These are phyloP conservation scores for Helicoverpa zea DNA, from an alignment of 1,140 invertebrate genomes.

Conservation along the genomic window DNA sequence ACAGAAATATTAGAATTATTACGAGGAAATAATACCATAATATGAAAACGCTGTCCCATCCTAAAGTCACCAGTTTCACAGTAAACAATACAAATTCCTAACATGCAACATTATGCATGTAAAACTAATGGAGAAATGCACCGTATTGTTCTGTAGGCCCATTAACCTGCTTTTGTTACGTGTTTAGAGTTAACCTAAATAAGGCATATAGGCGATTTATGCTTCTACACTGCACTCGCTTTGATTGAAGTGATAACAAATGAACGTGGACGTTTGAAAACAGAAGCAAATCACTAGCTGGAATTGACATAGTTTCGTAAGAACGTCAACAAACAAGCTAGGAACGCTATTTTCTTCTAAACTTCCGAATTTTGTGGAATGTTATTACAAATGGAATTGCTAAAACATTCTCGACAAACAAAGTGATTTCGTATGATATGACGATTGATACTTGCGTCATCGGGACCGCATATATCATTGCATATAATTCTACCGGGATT, in stretches of 20 bases:
- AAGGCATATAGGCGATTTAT: slow-evolving; percentile 1
- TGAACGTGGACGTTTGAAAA: neutral
- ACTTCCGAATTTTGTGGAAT: slow-evolving; percentile 23
- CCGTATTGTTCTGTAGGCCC: slow-evolving; percentile 22
- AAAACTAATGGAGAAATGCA: slow-evolving; percentile 36
- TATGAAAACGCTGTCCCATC: neutral
- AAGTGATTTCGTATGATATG: slow-evolving; percentile 16
- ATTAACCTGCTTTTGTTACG: slow-evolving; percentile 26
- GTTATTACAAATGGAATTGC: neutral
- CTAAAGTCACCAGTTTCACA: slow-evolving; percentile 10
- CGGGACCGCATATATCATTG: neutral
- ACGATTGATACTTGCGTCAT: slow-evolving; percentile 10
- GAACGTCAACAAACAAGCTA: slow-evolving; percentile 9
- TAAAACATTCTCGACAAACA: slow-evolving; percentile 8
- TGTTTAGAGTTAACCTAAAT: slow-evolving; percentile 28
- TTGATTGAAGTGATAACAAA: too few relatives aligned
- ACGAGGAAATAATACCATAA: neutral
- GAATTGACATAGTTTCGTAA: neutral
- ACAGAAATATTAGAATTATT: neutral
- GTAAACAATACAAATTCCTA: slow-evolving; percentile 45
- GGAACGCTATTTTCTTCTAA: slow-evolving; percentile 11
- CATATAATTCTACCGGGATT: neutral
- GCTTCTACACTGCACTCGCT: neutral
- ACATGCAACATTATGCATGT: slow-evolving; percentile 20
- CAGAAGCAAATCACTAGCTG: neutral